These are phyloP conservation scores for Felis catus DNA, from an alignment of 2,113 vertebrate genomes.

Conservation along the genomic window DNA sequence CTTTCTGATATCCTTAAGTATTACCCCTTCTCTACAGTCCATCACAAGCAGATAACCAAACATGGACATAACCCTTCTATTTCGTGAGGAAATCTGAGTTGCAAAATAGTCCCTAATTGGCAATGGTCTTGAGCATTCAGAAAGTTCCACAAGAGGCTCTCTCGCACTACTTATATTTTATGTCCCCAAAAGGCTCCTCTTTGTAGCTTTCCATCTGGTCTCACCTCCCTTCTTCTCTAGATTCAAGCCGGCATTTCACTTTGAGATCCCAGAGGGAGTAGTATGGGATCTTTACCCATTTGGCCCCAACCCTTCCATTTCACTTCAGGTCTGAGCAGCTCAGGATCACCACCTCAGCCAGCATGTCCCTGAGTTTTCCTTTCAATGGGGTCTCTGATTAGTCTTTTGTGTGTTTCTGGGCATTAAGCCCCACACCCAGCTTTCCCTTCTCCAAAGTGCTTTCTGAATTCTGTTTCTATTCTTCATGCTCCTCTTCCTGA, in stretches of 20 bases:
- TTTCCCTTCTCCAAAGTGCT: background rate
- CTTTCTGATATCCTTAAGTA: background rate
- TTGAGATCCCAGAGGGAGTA: background rate
- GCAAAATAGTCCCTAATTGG: background rate
- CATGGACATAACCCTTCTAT: background rate
- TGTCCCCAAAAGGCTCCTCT: background rate
- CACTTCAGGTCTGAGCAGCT: background rate
- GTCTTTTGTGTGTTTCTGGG: background rate
- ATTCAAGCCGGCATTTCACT: background rate
- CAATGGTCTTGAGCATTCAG: background rate
- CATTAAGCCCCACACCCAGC: background rate
- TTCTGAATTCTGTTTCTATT: background rate
- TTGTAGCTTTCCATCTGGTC: background rate
- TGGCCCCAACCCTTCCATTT: background rate
- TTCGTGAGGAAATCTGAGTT: background rate
- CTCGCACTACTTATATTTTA: background rate
- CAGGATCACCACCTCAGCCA: background rate
- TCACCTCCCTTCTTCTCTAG: background rate
- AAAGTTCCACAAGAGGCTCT: background rate
- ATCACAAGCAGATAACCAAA: background rate
- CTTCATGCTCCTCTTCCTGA: background rate
- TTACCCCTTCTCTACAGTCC: background rate
- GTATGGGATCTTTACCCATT: background rate
- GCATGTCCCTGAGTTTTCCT: background rate
- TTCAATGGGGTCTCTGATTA: background rate